Conservation (phyloP, 1,140 invertebrate species). For the Drosophila subpulchrella region DNA sequence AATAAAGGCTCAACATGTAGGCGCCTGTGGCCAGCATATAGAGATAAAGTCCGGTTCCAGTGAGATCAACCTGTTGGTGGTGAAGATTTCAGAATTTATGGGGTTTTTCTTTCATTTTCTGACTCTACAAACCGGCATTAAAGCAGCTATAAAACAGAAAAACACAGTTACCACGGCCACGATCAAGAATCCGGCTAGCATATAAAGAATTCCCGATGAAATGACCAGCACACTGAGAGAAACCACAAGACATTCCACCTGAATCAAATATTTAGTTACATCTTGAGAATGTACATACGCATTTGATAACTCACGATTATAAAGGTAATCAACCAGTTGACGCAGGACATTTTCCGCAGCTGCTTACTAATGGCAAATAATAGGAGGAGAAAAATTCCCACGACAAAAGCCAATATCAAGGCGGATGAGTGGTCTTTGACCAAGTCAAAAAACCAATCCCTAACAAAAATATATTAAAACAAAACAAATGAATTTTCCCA, state of each 20-base stretch:
- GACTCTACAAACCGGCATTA: slow-evolving; percentile 35
- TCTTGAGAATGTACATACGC: background rate
- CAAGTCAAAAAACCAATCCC: background rate
- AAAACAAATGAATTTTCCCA: background rate
- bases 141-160: background rate
- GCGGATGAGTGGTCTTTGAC: slow-evolving; percentile 2
- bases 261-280: background rate
- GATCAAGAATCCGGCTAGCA: slow-evolving; percentile 14
- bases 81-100: background rate
- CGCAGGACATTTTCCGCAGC: slow-evolving; percentile 3
- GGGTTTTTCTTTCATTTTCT: too few species aligned
- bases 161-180: slow-evolving; percentile 26
- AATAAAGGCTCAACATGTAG: slow-evolving; percentile 47
- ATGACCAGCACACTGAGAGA: slow-evolving; percentile 12
- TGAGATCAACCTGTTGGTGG: slow-evolving; percentile 44
- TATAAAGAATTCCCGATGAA: background rate
- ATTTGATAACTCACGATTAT: slow-evolving; percentile 33
- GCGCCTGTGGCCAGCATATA: slow-evolving; percentile 16
- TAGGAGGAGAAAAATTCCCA: slow-evolving; percentile 23
- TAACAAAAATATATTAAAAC: background rate
- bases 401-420: slow-evolving; percentile 14
- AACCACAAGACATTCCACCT: slow-evolving; percentile 41
- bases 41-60: slow-evolving; percentile 18
- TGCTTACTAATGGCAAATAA: slow-evolving; percentile 20
- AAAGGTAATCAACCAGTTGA: slow-evolving; percentile 19